A percentile compares a stretch with the other conserved stretches of the same genome.
Conservation (phyloP, 2,888 invertebrate species). For the Brassicogethes aeneus region DNA sequence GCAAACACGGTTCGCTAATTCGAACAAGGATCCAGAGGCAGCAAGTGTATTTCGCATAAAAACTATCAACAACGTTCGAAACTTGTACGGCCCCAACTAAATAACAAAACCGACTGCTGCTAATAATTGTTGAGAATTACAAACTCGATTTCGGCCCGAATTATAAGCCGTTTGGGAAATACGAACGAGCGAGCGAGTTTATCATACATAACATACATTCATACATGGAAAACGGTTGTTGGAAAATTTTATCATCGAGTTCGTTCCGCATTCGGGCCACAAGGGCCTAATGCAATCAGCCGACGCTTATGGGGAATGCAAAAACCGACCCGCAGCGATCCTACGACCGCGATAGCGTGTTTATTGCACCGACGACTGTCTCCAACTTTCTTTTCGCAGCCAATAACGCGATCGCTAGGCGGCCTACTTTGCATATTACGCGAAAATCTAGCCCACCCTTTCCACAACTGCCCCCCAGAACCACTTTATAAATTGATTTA, state of each 20-base stretch:
- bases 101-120: not conserved
- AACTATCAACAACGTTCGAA: not conserved
- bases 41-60: too few species aligned
- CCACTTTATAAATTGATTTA: too few species aligned
- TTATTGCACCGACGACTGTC: too few species aligned
- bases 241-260: not conserved
- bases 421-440: too few species aligned
- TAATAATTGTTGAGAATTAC: not conserved
- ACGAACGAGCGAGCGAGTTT: not conserved
- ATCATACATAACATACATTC: not conserved
- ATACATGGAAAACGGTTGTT: too few species aligned
- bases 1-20: not conserved
- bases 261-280: slow-evolving; percentile 18
- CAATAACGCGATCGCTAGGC: too few species aligned
- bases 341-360: too few species aligned
- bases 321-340: too few species aligned
- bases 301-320: slow-evolving; percentile 1
- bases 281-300: slow-evolving; percentile 21
- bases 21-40: not conserved
- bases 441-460: too few species aligned
- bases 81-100: not conserved
- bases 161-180: not conserved
- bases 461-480: too few species aligned
- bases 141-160: not conserved
- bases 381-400: too few species aligned